Evolutionary conservation across 2,113 vertebrate species (phyloP), one percentile per base, ranked within the genome.

Genomic region (Oxygymnocypris stewartii): DNA sequence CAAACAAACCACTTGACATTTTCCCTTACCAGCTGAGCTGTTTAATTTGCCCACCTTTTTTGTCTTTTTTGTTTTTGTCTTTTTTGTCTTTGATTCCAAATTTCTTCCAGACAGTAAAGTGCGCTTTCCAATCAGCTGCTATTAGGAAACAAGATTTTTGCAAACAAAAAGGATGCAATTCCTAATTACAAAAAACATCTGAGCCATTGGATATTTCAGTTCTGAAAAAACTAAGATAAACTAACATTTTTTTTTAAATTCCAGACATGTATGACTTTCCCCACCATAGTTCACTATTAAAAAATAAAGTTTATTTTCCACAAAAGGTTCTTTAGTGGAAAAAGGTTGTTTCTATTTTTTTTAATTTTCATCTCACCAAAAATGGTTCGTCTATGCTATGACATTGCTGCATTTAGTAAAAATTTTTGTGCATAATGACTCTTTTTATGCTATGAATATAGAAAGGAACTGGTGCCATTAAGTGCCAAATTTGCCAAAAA

Each of bases 1-100:
- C 8, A 81, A 81, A 63, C 57, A 81, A 67, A 71, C 16, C 63
- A 82, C 81, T 82, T 71, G 81, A 71, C 28, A 82, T 82, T 82
- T 69, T 49, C 81, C 61, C 54, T 28, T 47, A 20, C 16, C 16
- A 31, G 31, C 63, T 71, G 81, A 71, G 63, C 16, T 82, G 25
- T 51, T 82, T 82, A 13, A 82, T 82, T 69, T 82, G 25, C 44
- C 28, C 63, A 35, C 61, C 59, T 35, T 82, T 47, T 69, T 23
- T 8, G 31, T 51, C 47, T 51, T 82, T 82, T n/a, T n/a, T n/a
- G n/a, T n/a, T n/a, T n/a, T n/a, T n/a, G n/a, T n/a, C 59, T 35
- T 82, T 47, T 69, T 23, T 8, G 31, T 51, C 47, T 51, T 82
- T 82, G 63, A 67, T 82, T 69, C 35, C 63, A 69, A 8, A 69